Evolutionary conservation across 2,888 invertebrate species (phyloP).

Genomic region (Drosophila demipolita): DNA sequence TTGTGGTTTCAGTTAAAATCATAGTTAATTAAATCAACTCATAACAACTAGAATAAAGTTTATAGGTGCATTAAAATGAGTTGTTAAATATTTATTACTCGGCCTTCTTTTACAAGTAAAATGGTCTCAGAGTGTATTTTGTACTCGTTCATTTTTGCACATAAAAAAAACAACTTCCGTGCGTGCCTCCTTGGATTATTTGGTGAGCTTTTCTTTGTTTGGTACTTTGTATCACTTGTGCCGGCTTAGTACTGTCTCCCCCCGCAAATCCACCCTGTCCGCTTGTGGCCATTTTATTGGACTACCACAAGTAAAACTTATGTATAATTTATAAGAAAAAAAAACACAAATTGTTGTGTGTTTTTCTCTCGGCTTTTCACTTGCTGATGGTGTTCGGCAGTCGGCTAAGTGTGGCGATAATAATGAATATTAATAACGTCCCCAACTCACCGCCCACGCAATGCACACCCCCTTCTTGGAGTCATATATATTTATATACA

Average conservation of each 20-base stretch:
- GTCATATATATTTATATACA: background rate
- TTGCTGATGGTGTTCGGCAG: constrained; percentile 17
- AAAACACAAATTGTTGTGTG: constrained; percentile 37
- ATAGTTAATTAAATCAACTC: background rate
- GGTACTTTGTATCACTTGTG: constrained; percentile 9
- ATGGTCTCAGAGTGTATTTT: background rate
- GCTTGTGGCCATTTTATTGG: constrained; percentile 44
- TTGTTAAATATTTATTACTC: background rate
- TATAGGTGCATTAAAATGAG: background rate
- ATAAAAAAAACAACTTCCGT: no score
- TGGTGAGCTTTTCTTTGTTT: constrained; percentile 4
- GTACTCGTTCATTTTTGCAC: background rate
- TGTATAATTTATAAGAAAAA: constrained; percentile 71
- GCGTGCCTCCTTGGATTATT: constrained; percentile 45
- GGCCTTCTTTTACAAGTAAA: background rate
- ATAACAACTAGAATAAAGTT: background rate
- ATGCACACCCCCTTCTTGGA: background rate
- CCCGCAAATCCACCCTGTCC: background rate
- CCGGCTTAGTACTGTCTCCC: background rate
- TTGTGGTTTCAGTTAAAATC: background rate
- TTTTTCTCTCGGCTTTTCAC: constrained; percentile 1
- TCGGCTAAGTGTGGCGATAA: constrained; percentile 62
- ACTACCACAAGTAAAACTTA: constrained; percentile 25
- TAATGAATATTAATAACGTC: constrained; percentile 63
- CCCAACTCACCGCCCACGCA: background rate